These are phyloP conservation scores for Ophion costatus DNA, from an alignment of 2,888 invertebrate genomes.

Conservation along the genomic window DNA sequence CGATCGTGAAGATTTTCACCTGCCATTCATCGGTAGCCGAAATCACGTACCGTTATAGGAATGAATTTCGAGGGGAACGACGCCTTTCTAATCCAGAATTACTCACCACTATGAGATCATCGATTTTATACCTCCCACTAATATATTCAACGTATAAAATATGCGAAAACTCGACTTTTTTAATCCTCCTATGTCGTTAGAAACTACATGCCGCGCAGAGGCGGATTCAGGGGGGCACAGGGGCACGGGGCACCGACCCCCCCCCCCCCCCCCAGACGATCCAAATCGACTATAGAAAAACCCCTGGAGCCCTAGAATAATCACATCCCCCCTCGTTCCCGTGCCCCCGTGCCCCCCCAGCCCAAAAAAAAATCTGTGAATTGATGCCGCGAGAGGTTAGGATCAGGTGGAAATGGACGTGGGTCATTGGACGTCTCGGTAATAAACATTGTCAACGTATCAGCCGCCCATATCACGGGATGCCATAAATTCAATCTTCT, in stretches of 20 bases:
- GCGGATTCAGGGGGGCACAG: too few relatives aligned
- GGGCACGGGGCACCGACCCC: too few relatives aligned
- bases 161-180: constrained; percentile 16
- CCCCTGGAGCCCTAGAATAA: too few relatives aligned
- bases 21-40: constrained; percentile 33
- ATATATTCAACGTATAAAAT: constrained; percentile 20
- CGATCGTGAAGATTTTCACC: constrained; percentile 32
- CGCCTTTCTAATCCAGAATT: neutral
- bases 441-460: neutral
- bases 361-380: neutral
- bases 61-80: constrained; percentile 16
- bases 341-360: too few relatives aligned
- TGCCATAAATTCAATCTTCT: constrained; percentile 29
- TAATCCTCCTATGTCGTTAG: neutral
- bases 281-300: too few relatives aligned
- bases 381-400: neutral
- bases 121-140: constrained; percentile 21
- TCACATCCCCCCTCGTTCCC: too few relatives aligned
- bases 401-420: neutral
- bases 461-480: neutral
- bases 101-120: constrained; percentile 24
- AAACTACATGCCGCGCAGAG: neutral
- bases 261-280: too few relatives aligned
- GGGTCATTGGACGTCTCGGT: constrained; percentile 14
- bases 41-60: constrained; percentile 9